These are phyloP conservation scores for Spatulosminthurus flaviceps DNA, from an alignment of 2,888 invertebrate species.

Conservation along the genomic window DNA sequence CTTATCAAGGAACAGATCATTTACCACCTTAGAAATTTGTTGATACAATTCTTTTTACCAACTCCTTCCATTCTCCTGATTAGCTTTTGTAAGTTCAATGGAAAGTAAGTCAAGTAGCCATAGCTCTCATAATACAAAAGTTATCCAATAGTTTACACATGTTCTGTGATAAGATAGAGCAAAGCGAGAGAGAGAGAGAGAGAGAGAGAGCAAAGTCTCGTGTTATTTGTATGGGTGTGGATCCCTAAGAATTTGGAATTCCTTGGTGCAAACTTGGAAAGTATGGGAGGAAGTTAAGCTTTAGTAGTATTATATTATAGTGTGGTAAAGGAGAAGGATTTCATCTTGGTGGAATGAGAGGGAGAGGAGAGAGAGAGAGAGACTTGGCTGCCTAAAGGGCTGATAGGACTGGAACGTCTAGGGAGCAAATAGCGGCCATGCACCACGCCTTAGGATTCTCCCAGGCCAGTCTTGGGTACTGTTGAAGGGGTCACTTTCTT, in stretches of 20 bases:
- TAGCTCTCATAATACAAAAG: background rate
- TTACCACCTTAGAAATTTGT: background rate
- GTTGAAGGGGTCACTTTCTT: slow-evolving; percentile 36
- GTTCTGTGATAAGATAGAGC: background rate
- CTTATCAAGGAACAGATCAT: slow-evolving; percentile 1
- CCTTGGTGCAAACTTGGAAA: background rate
- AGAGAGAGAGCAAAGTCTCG: background rate
- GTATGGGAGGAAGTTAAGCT: background rate
- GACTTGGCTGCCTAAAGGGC: background rate
- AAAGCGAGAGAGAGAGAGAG: no score
- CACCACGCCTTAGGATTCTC: slow-evolving; percentile 47
- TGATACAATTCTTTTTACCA: background rate
- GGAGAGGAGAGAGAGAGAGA: slow-evolving; percentile 15
- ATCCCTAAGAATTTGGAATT: no score
- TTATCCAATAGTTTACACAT: background rate
- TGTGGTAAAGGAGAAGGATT: background rate
- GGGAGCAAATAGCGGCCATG: slow-evolving; percentile 48
- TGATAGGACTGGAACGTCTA: slow-evolving; percentile 35
- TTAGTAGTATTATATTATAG: background rate
- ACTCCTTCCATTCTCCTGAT: background rate
- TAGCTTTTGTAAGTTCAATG: background rate
- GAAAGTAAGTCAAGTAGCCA: slow-evolving; percentile 13
- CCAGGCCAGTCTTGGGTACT: background rate
- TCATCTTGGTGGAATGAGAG: background rate
- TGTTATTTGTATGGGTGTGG: background rate